Base-by-base conservation (phyloP, 2,888 invertebrate species). In the Drosophila austrosaltans region DNA sequence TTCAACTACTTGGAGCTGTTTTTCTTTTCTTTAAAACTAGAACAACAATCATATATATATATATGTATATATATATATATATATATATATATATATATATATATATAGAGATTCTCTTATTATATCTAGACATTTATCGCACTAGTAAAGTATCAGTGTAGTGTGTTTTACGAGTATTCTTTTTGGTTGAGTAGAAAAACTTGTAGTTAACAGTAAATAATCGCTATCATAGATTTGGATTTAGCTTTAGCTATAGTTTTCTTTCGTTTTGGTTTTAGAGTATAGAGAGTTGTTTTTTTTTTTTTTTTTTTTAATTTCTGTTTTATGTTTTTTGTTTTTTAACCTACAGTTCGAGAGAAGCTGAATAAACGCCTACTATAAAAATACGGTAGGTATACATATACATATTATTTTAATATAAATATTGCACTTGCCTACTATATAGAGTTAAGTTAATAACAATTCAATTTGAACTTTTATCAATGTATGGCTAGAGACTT, bases 21-120 rank as follows among this genome's bases (percentile, higher is more conserved):
- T 48, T 48, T 25, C 8, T 70, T 74, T 74, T 68, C 58, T 68
- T 86, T 84, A 75, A 72, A 86, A 77, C 81, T 90, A 90, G 73
- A 85, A 86, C 86, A 90, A 90, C 89, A 90, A 90, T 87, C 77
- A 89, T 90, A 82, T 79, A 83, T 72, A 63, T 69, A 73, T 68
- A 74, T 68, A 65, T 74, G 57, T 66, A 66, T 61, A 59, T 53
- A 40, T 66, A 48, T 62, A 53, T 63, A 54, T 63, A 59, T 65
- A 68, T 67, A n/a, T n/a, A n/a, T n/a, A n/a, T n/a, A n/a, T 64
- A 61, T 74, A 42, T 69, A 54, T 70, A 42, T 59, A 60, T 66
- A 53, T 75, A 74, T 76, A 59, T 66, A 70, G 69, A 70, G 71
- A 77, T 76, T 76, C 71, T 71, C 81, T 88, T 86, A 86, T 10